Conservation (phyloP, 2,888 invertebrate genomes). For the Caenorhabditis imperialis region DNA sequence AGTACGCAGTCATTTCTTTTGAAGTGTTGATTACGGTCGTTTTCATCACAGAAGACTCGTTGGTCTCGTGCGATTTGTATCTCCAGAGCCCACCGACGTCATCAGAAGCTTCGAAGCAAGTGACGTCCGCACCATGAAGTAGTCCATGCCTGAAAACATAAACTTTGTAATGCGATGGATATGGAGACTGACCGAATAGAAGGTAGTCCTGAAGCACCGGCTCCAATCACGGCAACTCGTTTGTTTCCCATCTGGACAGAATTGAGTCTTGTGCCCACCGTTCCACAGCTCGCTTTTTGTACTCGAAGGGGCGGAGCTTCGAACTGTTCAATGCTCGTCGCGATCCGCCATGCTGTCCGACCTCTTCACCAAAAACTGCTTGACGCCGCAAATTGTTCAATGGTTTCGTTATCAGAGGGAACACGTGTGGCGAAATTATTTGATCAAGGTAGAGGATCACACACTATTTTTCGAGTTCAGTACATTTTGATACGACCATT, state of each 20-base stretch:
- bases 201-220: conserved; percentile 63
- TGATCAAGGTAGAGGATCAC: conserved; percentile 10
- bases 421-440: conserved; percentile 37
- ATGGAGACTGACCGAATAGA: conserved; percentile 46
- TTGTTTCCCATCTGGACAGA: conserved; percentile 40
- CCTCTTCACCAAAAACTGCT: conserved; percentile 30
- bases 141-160: conserved; percentile 47
- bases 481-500: conserved; percentile 45
- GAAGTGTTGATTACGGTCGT: conserved; percentile 79
- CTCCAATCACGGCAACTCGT: conserved; percentile 55
- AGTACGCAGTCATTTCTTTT: conserved; percentile 79
- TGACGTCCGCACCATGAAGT: conserved; percentile 76
- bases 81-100: conserved; percentile 79
- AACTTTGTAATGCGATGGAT: too few species aligned
- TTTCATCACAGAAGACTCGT: conserved; percentile 77
- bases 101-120: conserved; percentile 78
- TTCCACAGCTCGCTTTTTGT: conserved; percentile 25
- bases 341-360: conserved; percentile 14
- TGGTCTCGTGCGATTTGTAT: conserved; percentile 63
- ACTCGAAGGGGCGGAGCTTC: conserved; percentile 10
- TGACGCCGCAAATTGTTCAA: conserved; percentile 29
- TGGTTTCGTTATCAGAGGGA: conserved; percentile 29
- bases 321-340: conserved; percentile 37
- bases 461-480: conserved; percentile 4
- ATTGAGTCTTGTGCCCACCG: not conserved